Conservation (phyloP, 2,888 invertebrate species). For the Bimastos eiseni region DNA sequence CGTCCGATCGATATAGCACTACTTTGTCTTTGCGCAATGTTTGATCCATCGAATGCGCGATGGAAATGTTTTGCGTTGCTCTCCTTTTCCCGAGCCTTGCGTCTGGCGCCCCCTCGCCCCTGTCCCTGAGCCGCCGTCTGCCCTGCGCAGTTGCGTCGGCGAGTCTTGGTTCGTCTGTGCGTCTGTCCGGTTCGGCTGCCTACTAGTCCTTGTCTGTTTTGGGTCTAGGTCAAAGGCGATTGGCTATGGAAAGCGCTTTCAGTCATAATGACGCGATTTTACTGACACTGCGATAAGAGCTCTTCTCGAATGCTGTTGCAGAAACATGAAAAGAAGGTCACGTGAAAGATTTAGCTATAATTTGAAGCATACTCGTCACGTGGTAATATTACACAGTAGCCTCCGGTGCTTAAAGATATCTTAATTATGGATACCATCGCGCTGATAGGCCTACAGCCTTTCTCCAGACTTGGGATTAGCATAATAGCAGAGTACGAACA, state of each 20-base stretch:
- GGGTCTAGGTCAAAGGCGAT: not conserved
- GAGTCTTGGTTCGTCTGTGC: not conserved
- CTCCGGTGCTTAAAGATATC: too few species aligned
- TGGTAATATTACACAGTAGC: too few species aligned
- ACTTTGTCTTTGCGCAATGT: not conserved
- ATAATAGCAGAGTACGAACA: too few species aligned
- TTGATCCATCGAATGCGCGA: not conserved
- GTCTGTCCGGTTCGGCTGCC: not conserved
- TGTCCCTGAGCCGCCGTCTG: not conserved
- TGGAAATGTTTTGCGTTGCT: not conserved
- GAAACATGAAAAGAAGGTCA: not conserved
- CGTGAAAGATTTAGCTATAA: too few species aligned
- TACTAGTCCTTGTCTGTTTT: not conserved
- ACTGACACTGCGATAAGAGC: not conserved
- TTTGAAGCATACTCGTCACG: too few species aligned
- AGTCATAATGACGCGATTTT: slow-evolving; percentile 6
- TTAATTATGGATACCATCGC: too few species aligned
- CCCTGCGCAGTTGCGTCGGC: not conserved
- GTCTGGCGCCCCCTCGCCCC: not conserved
- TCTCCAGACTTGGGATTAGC: too few species aligned
- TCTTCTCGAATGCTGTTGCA: not conserved
- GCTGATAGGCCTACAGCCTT: too few species aligned
- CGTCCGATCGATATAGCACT: not conserved
- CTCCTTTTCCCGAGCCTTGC: not conserved
- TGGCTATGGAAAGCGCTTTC: slow-evolving; percentile 17